phyloP scores from a whole-genome alignment of 2,113 vertebrate species.

The Montifringilla adamsi region DNA sequence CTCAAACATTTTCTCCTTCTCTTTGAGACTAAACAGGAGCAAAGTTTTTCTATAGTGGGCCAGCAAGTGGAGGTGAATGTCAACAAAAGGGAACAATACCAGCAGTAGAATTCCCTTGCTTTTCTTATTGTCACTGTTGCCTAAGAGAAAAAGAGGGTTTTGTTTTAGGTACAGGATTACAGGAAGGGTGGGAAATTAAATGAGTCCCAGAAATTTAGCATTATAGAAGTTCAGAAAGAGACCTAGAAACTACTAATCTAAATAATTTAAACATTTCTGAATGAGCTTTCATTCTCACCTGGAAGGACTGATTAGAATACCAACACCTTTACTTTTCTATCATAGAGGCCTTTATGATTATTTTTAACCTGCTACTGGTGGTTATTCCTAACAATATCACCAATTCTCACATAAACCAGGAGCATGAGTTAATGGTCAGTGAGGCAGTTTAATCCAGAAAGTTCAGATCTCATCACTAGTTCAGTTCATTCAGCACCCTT shows the following conservation, averaged over 20 bases:
- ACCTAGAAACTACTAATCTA: not conserved
- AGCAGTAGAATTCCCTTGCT: not conserved
- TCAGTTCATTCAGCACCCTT: not conserved
- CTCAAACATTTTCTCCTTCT: not conserved
- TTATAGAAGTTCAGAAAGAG: not conserved
- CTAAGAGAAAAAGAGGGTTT: not conserved
- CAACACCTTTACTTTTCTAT: not conserved
- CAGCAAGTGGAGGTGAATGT: not conserved
- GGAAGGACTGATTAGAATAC: not conserved
- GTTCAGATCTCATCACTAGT: not conserved
- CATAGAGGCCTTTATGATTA: not conserved
- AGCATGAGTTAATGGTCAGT: not conserved
- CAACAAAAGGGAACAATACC: not conserved
- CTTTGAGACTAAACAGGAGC: not conserved
- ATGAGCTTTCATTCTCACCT: not conserved
- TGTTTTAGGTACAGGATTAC: not conserved
- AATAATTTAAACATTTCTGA: not conserved
- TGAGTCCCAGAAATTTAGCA: not conserved
- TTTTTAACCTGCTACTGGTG: not conserved
- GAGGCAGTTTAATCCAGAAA: not conserved
- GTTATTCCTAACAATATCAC: not conserved
- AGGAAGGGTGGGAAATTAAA: not conserved
- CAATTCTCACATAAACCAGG: not conserved
- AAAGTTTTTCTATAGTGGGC: not conserved
- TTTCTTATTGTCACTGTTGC: not conserved